Base-by-base conservation (phyloP, 1,140 invertebrate genomes). In the Bombus confusus region DNA sequence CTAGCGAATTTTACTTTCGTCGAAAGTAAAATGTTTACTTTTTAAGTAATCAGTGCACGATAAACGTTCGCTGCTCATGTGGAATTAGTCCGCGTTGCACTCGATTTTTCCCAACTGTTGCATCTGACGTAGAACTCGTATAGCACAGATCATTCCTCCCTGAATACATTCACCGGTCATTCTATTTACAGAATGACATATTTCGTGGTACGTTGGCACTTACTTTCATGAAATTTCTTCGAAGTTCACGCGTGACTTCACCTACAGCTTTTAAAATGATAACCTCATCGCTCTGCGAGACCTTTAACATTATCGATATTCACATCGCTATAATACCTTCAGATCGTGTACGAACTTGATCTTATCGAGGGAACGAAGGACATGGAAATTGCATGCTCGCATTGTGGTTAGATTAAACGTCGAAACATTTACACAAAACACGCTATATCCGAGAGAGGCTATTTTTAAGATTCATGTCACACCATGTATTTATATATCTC, bases 101-200 rank as follows among this genome's bases (percentile, higher is more conserved):
- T 69, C 64, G 9, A 12, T 18, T 69, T 83, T 69, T 69, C 74
- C 74, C 81, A 83, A 83, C 81, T 83, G 81, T 83, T 83, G 81
- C 81, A 78, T 83, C 37, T 15, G 22, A 68, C 69, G 37, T 9
- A 25, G 5, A 59, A 59, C 15, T 37, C 52, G 75, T 57, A 47
- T 39, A 39, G 15, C 8, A 25, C 39, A 28, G 1, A 68, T 76
- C 1, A 34, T 28, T 22, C 13, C 34, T 6, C 28, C 9, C 43
- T 10, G 28, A 64, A 77, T 77, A 74, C 62, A 52, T n/a, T 83
- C 73, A 41, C 41, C 43, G 43, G 73, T 77, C 72, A 76, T 79
- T 84, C 83, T 84, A 84, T 84, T 84, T 84, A 71, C 83, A 62
- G 76, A 71, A 22, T 43, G 69, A 18, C 64, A 57, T 47, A 43